phyloP scores from a whole-genome alignment of 1,140 invertebrate species.

The Himalopsyche phryganea region DNA sequence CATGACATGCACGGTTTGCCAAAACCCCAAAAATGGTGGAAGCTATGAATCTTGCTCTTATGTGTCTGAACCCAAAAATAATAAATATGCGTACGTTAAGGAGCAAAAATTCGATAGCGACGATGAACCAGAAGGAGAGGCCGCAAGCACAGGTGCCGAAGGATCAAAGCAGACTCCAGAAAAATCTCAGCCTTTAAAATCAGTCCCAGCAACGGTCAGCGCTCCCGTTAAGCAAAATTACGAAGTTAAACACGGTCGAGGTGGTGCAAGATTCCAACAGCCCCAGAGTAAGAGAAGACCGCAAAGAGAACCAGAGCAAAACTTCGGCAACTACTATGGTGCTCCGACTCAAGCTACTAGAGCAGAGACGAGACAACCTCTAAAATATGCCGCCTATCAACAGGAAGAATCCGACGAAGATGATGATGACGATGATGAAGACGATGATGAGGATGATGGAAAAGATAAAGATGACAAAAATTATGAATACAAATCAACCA shows the following conservation, averaged over 20 bases:
- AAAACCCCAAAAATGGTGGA: slow-evolving; percentile 63
- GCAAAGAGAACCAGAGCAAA: slow-evolving; percentile 2
- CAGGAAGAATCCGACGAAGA: slow-evolving; percentile 38
- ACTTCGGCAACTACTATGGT: slow-evolving; percentile 31
- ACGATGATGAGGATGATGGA: slow-evolving; percentile 34
- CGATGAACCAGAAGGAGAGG: slow-evolving; percentile 51
- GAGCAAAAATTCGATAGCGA: slow-evolving; percentile 58
- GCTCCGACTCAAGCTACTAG: slow-evolving; percentile 28
- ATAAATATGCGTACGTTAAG: slow-evolving; percentile 64
- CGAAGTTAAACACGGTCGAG: slow-evolving; percentile 20
- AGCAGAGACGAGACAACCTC: slow-evolving; percentile 12
- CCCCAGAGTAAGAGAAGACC: slow-evolving; percentile 14
- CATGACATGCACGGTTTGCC: slow-evolving; percentile 64
- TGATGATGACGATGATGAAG: slow-evolving; percentile 22
- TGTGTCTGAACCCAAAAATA: slow-evolving; percentile 63
- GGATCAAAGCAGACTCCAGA: slow-evolving; percentile 25
- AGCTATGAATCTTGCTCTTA: slow-evolving; percentile 71
- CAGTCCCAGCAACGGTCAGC: slow-evolving; percentile 18
- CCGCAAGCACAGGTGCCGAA: slow-evolving; percentile 41
- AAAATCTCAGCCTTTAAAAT: slow-evolving; percentile 14
- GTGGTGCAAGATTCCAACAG: slow-evolving; percentile 17
- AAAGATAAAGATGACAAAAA: slow-evolving; percentile 40
- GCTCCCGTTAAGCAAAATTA: slow-evolving; percentile 21
- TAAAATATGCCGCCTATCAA: slow-evolving; percentile 38
- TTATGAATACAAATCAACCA: slow-evolving; percentile 48